Conservation (phyloP, 2,113 vertebrate species). For the Psittacula cyanocephala region DNA sequence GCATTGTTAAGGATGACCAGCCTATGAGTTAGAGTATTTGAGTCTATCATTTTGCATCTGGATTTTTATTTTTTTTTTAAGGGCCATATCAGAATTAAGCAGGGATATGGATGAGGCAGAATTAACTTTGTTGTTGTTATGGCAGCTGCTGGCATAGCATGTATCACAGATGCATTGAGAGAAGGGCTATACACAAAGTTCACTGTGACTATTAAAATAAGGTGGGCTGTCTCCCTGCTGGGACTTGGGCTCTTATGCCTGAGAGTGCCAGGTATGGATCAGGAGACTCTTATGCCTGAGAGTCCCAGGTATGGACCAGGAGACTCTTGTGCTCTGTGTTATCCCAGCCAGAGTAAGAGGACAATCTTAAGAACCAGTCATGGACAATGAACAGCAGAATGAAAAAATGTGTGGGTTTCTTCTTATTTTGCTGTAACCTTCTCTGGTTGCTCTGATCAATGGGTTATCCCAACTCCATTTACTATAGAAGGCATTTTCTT, state of each 20-base stretch:
- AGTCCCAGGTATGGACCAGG: background rate
- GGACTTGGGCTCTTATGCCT: background rate
- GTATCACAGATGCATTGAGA: background rate
- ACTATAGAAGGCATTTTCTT: background rate
- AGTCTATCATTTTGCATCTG: background rate
- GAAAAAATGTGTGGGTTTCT: background rate
- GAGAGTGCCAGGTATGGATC: too few species aligned
- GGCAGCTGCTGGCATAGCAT: background rate
- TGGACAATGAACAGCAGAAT: background rate
- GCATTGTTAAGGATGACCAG: background rate
- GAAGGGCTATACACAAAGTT: background rate
- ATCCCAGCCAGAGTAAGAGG: background rate
- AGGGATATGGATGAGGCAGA: background rate
- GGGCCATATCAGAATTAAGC: background rate
- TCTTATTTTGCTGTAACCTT: background rate
- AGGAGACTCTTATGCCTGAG: background rate
- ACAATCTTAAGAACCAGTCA: background rate
- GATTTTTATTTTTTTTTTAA: background rate
- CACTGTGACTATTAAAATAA: background rate
- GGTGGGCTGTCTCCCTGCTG: background rate
- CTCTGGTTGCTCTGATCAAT: background rate
- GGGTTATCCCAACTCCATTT: background rate
- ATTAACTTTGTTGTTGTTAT: background rate
- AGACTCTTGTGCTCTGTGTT: background rate
- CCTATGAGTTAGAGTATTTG: background rate